Conservation (phyloP, 1,140 invertebrate species). For the Orius insidiosus region DNA sequence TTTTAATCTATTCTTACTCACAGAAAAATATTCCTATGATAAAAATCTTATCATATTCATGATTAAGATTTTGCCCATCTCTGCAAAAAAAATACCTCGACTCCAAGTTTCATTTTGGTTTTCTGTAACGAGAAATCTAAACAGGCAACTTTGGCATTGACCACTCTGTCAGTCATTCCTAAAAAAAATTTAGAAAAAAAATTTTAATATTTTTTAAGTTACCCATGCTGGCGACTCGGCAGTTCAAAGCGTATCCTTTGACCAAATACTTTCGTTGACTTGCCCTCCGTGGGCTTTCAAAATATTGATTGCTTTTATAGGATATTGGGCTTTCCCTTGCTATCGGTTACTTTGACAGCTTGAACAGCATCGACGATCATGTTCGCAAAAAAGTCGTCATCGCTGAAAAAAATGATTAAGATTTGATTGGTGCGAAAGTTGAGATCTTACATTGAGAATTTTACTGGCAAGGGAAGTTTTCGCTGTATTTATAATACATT, state of each 20-base stretch:
- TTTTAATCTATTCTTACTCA: too few relatives aligned
- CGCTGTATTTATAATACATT: slow-evolving; percentile 82
- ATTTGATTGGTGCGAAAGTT: too few relatives aligned
- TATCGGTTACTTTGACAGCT: slow-evolving; percentile 62
- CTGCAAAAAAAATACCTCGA: slow-evolving; percentile 47
- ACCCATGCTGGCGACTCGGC: slow-evolving; percentile 75
- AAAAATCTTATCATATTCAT: too few relatives aligned
- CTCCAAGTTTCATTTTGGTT: slow-evolving; percentile 93
- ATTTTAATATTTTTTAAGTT: slow-evolving; percentile 13
- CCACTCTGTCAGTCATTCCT: slow-evolving; percentile 80
- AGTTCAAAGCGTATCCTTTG: slow-evolving; percentile 94
- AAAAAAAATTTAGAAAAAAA: slow-evolving; percentile 14
- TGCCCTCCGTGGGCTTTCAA: slow-evolving; percentile 94
- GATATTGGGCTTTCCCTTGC: slow-evolving; percentile 75
- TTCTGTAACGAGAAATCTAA: slow-evolving; percentile 96
- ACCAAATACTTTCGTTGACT: slow-evolving; percentile 81
- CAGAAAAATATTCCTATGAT: too few relatives aligned
- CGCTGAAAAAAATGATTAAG: slow-evolving; percentile 37
- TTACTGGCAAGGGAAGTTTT: slow-evolving; percentile 99
- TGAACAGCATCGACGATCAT: slow-evolving; percentile 93
- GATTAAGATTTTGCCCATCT: too few relatives aligned
- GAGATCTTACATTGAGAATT: slow-evolving; percentile 64
- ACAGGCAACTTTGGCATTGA: slow-evolving; percentile 93
- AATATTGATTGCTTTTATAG: slow-evolving; percentile 94
- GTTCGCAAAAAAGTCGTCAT: slow-evolving; percentile 87